Conservation (phyloP, 2,113 vertebrate genomes). For the Sisor rabdophorus region DNA sequence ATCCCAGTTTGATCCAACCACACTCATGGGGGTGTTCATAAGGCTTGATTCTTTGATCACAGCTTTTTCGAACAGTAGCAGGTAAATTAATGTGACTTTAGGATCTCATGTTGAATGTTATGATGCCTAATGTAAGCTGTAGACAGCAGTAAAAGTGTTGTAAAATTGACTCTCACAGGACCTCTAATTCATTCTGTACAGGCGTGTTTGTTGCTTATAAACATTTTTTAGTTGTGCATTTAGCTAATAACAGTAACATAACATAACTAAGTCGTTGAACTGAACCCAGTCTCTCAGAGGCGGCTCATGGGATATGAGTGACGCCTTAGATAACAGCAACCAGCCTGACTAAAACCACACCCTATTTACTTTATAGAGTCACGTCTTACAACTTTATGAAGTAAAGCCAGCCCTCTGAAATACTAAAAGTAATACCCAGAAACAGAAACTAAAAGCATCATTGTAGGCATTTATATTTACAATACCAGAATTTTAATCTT, state of each 20-base stretch:
- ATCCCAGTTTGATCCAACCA: slow-evolving; percentile 65
- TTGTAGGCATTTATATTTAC: too few species aligned
- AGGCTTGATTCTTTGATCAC: background rate
- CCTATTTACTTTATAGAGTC: slow-evolving; percentile 17
- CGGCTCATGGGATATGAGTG: slow-evolving; percentile 6
- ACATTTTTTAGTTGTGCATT: background rate
- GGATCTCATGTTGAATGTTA: background rate
- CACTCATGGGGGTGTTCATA: slow-evolving; percentile 55
- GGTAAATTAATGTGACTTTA: background rate
- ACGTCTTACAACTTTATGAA: background rate
- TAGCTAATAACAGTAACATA: background rate
- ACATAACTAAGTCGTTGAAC: background rate
- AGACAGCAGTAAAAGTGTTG: background rate
- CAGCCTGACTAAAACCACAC: slow-evolving; percentile 21
- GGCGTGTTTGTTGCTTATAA: background rate
- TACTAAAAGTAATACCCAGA: background rate
- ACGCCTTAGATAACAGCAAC: slow-evolving; percentile 27
- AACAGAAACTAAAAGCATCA: too few species aligned
- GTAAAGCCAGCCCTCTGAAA: background rate
- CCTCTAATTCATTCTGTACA: background rate
- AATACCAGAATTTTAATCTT: too few species aligned
- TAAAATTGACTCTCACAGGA: background rate
- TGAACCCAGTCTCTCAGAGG: slow-evolving; percentile 1
- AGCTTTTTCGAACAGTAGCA: background rate
- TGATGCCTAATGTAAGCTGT: background rate